Conservation (phyloP, 2,113 vertebrate species). For the Anhinga anhinga region DNA sequence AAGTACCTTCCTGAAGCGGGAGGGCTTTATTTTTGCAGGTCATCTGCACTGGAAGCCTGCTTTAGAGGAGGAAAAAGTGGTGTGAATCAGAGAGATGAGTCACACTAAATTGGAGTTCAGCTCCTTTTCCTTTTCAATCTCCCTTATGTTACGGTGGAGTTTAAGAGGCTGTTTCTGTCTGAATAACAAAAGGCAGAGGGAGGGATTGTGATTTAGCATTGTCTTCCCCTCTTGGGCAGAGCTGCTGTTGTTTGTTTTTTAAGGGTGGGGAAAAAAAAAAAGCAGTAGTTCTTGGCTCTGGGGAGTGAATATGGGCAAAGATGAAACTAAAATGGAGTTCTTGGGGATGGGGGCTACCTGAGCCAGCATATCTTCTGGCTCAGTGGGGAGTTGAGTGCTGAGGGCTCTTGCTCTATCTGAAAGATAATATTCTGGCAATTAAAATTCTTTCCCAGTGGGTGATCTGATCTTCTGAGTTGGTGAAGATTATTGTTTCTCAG, state of each 20-base stretch:
- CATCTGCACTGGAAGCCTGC: neutral
- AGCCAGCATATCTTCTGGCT: neutral
- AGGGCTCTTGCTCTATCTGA: neutral
- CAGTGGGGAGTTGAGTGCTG: fast-evolving
- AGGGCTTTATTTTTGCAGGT: neutral
- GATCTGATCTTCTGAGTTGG: neutral
- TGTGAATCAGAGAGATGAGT: neutral
- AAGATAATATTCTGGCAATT: neutral
- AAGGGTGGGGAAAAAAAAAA: neutral
- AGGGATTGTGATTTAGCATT: neutral
- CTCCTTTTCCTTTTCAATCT: neutral
- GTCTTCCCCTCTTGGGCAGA: neutral
- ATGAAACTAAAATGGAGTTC: neutral
- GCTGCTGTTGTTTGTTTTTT: neutral
- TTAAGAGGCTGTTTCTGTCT: neutral
- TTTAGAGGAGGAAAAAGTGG: neutral
- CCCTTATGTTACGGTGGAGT: neutral
- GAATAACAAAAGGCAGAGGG: neutral
- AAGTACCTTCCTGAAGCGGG: neutral
- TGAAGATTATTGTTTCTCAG: neutral
- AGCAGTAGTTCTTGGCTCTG: neutral
- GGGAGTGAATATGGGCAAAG: neutral
- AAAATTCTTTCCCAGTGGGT: neutral
- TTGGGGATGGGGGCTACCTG: neutral
- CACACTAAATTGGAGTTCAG: neutral